Evolutionary conservation across 2,888 invertebrate species (phyloP).

Genomic region (Lithophane socia): DNA sequence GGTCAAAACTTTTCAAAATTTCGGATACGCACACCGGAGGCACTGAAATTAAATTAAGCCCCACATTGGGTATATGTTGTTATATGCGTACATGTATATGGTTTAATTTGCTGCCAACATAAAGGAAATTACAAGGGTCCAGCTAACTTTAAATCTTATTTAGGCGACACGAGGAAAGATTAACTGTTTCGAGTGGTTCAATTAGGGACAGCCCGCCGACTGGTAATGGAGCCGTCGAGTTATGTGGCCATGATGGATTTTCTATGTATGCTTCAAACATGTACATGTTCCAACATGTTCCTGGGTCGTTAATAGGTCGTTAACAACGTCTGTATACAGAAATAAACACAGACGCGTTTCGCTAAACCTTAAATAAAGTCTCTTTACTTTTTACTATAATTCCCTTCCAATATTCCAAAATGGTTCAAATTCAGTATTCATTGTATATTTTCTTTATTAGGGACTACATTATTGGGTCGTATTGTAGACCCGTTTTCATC

Average conservation of each 20-base stretch:
- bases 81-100: slow-evolving; percentile 49
- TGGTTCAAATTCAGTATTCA: slow-evolving; percentile 16
- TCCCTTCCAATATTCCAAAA: slow-evolving; percentile 32
- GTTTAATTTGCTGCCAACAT: slow-evolving; percentile 61
- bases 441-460: slow-evolving; percentile 16
- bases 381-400: slow-evolving; percentile 13
- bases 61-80: slow-evolving; percentile 39
- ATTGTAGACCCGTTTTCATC: slow-evolving; percentile 23
- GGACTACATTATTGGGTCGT: slow-evolving; percentile 28
- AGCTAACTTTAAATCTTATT: slow-evolving; percentile 71
- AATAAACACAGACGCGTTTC: neutral
- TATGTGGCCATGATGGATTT: slow-evolving; percentile 62
- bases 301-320: slow-evolving; percentile 25
- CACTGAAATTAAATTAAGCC: slow-evolving; percentile 64
- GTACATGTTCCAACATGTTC: slow-evolving; percentile 38
- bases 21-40: slow-evolving; percentile 43
- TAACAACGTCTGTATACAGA: slow-evolving; percentile 12
- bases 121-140: slow-evolving; percentile 67
- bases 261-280: slow-evolving; percentile 53
- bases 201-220: slow-evolving; percentile 47
- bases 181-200: slow-evolving; percentile 54
- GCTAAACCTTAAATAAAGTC: neutral
- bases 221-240: slow-evolving; percentile 53
- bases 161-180: slow-evolving; percentile 59
- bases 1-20: slow-evolving; percentile 61